A percentile compares a stretch with the other conserved stretches of the same genome.
Evolutionary conservation across 2,888 invertebrate genomes (phyloP).

Genomic region (Phortica okadai): DNA sequence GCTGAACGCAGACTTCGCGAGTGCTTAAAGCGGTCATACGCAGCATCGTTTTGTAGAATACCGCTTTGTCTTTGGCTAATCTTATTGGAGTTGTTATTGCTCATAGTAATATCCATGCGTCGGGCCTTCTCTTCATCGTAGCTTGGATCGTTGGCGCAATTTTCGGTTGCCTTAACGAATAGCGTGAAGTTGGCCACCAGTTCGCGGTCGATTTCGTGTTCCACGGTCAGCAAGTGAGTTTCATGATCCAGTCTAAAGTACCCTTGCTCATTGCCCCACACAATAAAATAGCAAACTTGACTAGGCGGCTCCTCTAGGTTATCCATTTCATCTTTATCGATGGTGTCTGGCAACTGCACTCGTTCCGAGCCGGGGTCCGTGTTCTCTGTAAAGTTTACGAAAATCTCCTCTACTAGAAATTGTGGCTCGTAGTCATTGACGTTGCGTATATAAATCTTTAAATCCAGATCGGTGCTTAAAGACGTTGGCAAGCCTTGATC

Average conservation of each 20-base stretch:
- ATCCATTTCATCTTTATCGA: conserved; percentile 90
- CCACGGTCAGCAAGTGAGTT: conserved; percentile 79
- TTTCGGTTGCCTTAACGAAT: conserved; percentile 88
- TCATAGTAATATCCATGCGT: conserved; percentile 50
- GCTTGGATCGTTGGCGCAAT: conserved; percentile 79
- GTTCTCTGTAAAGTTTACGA: conserved; percentile 85
- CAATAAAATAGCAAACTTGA: conserved; percentile 94
- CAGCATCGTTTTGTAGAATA: conserved; percentile 41
- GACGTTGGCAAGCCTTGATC: conserved; percentile 92
- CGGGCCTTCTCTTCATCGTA: conserved; percentile 38
- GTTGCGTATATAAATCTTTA: conserved; percentile 91
- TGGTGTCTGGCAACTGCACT: conserved; percentile 85
- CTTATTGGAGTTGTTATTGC: conserved; percentile 40
- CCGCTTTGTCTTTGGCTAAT: conserved; percentile 44
- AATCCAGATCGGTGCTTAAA: conserved; percentile 89
- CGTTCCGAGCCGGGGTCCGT: conserved; percentile 81
- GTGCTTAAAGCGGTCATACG: conserved; percentile 65
- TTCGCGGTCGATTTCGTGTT: conserved; percentile 86
- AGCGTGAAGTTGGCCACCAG: conserved; percentile 82
- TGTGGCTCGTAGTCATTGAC: conserved; percentile 93
- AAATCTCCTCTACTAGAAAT: conserved; percentile 84
- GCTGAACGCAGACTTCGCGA: conserved; percentile 59
- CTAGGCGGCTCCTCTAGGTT: conserved; percentile 88
- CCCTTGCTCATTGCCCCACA: conserved; percentile 87
- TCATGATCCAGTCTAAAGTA: conserved; percentile 85